phyloP scores from a whole-genome alignment of 2,888 invertebrate genomes.

The Melangyna quadrimaculata region DNA sequence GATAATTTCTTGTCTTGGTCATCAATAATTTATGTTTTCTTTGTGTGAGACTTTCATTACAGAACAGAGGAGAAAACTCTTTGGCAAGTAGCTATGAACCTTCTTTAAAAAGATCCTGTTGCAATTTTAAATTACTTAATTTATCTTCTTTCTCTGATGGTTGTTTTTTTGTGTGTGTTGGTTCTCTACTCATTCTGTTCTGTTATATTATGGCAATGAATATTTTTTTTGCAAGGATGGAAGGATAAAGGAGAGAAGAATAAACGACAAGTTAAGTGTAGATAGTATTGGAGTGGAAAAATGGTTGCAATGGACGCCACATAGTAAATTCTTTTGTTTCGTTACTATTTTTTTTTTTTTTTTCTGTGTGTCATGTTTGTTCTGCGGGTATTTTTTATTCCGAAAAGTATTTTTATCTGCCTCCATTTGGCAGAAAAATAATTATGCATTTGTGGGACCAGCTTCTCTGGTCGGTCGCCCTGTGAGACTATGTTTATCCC shows the following conservation, averaged over 20 bases:
- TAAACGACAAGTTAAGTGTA: not conserved
- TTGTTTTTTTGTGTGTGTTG: not conserved
- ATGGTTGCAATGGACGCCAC: not conserved
- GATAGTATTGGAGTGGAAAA: not conserved
- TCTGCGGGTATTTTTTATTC: not conserved
- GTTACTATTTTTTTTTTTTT: not conserved
- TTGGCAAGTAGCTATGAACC: not conserved
- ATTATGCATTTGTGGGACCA: constrained; percentile 3
- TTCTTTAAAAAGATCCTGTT: constrained; percentile 27
- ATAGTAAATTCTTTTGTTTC: constrained; percentile 1
- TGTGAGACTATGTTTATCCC: constrained; percentile 8
- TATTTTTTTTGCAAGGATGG: not conserved
- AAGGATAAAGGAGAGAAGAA: not conserved
- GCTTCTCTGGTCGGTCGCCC: not conserved
- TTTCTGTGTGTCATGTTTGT: not conserved
- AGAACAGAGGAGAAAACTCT: not conserved
- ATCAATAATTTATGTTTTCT: constrained; percentile 28
- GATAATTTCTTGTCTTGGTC: constrained; percentile 2
- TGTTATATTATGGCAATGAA: not conserved
- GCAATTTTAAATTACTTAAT: constrained; percentile 42
- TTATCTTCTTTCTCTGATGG: constrained; percentile 1
- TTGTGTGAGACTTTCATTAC: not conserved
- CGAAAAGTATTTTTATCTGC: not conserved
- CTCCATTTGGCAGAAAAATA: not conserved
- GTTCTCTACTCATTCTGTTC: not conserved